Conservation (phyloP, 2,888 invertebrate genomes). For the Drosophila testacea region DNA sequence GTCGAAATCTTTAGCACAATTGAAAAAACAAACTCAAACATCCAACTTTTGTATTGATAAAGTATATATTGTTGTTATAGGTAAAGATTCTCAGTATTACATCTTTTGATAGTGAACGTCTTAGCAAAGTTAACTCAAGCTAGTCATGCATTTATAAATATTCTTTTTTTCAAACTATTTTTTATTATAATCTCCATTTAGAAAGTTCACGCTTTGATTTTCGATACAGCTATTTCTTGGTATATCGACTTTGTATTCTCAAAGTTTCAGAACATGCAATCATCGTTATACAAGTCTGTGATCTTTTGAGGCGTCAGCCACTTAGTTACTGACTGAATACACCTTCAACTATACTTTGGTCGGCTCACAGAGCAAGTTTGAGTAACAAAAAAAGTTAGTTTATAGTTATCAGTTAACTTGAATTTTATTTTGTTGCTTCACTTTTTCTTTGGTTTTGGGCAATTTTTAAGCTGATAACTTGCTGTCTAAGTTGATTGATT, state of each 20-base stretch:
- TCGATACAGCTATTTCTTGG: background rate
- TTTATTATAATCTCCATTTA: background rate
- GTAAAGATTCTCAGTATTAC: too few species aligned
- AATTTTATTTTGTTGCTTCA: background rate
- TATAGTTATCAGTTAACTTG: background rate
- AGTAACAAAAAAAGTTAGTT: constrained; percentile 26
- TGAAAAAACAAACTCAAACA: too few species aligned
- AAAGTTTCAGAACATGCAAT: background rate
- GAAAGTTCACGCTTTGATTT: background rate
- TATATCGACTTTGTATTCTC: background rate
- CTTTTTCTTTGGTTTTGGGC: constrained; percentile 14
- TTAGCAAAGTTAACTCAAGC: too few species aligned
- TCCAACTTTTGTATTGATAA: too few species aligned
- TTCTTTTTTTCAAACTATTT: too few species aligned
- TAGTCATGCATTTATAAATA: too few species aligned
- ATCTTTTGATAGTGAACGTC: too few species aligned
- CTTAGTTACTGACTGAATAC: constrained; percentile 5
- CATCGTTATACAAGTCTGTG: constrained; percentile 5
- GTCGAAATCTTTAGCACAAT: too few species aligned
- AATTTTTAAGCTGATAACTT: constrained; percentile 53
- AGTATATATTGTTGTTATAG: too few species aligned
- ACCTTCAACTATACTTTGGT: background rate
- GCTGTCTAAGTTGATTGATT: constrained; percentile 58
- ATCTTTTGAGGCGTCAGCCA: constrained; percentile 10
- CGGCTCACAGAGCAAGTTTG: background rate